Conservation (phyloP, 2,113 vertebrate species). For the Crocuta crocuta region DNA sequence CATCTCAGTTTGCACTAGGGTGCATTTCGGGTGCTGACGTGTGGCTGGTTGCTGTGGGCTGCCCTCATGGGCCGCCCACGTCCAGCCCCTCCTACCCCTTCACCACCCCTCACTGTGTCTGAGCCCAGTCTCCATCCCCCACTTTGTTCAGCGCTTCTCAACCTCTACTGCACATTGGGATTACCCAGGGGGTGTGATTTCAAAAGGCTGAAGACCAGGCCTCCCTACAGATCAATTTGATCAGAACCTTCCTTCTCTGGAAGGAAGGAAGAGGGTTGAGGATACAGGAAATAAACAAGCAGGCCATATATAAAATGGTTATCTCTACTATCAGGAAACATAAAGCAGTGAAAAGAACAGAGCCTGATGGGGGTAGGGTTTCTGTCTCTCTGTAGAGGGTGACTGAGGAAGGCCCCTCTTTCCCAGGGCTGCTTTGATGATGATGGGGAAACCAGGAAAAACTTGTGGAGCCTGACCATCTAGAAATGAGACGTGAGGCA, state of each 20-base stretch:
- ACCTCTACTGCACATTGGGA: not conserved
- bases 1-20: not conserved
- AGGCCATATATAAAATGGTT: not conserved
- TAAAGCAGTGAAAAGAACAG: not conserved
- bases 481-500: not conserved
- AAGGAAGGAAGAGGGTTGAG: not conserved
- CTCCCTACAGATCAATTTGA: not conserved
- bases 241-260: not conserved
- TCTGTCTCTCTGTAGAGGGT: no score
- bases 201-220: not conserved
- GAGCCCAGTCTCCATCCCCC: no score
- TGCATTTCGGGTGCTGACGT: not conserved
- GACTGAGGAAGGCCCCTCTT: not conserved
- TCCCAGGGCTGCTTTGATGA: not conserved
- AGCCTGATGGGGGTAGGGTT: not conserved
- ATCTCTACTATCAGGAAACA: not conserved
- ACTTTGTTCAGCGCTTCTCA: not conserved
- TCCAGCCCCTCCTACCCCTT: not conserved
- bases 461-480: not conserved
- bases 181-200: not conserved
- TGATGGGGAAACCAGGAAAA: not conserved
- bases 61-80: accelerated
- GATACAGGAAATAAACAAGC: not conserved
- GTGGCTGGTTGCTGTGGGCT: not conserved
- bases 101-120: not conserved